These are phyloP conservation scores for Microtus richardsoni DNA, from an alignment of 2,113 vertebrate species.

Conservation along the genomic window DNA sequence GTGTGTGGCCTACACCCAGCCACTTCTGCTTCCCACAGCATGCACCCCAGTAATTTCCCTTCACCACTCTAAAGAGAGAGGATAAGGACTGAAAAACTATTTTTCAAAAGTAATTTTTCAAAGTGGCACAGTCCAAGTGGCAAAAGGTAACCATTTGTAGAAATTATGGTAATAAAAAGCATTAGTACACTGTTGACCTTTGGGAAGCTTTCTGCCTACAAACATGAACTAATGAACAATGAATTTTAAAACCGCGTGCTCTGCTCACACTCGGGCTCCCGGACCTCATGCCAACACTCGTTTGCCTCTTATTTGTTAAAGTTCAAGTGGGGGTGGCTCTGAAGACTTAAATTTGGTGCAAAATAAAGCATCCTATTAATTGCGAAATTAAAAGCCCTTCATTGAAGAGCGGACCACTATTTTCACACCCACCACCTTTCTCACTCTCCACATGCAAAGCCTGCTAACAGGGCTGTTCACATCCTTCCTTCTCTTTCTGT, in stretches of 20 bases:
- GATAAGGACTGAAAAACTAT: slow-evolving; percentile 54
- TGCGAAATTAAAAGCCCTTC: slow-evolving; percentile 71
- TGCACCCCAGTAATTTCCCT: slow-evolving; percentile 54
- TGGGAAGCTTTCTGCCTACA: slow-evolving; percentile 60
- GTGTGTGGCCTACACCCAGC: not conserved
- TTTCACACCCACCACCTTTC: not conserved
- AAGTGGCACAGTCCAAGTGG: slow-evolving; percentile 59
- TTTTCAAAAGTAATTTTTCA: slow-evolving; percentile 75
- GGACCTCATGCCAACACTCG: slow-evolving; percentile 51
- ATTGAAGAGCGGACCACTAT: slow-evolving; percentile 37
- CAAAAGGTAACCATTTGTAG: slow-evolving; percentile 70
- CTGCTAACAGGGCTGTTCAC: accelerated
- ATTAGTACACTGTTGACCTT: slow-evolving; percentile 71
- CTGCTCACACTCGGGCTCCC: slow-evolving; percentile 16
- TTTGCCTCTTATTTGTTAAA: slow-evolving; percentile 72
- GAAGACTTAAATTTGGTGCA: slow-evolving; percentile 63
- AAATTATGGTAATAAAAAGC: slow-evolving; percentile 76
- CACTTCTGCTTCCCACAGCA: not conserved
- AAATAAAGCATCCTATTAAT: slow-evolving; percentile 74
- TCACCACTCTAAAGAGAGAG: not conserved
- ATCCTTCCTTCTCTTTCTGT: not conserved
- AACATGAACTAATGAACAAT: slow-evolving; percentile 71
- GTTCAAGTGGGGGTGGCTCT: slow-evolving; percentile 67
- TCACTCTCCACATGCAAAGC: not conserved
- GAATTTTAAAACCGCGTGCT: slow-evolving; percentile 66